Conservation (phyloP, 23 tunicate genomes). For the Phallusia fumigata region DNA sequence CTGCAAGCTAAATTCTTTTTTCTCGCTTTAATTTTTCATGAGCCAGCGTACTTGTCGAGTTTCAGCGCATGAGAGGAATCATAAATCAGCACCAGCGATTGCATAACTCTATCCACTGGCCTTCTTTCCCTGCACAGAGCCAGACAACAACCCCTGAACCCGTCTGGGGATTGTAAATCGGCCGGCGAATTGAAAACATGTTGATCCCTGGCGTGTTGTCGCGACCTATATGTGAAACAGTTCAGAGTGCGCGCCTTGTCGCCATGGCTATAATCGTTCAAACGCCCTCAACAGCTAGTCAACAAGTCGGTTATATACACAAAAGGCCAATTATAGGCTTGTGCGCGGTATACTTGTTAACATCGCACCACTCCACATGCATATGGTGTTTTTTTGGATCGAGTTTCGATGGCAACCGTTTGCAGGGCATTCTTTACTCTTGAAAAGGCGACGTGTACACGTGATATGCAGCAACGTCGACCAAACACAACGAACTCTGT, state of each 20-base stretch:
- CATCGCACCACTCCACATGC: no score
- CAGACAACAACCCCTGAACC: not conserved
- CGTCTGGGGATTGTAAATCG: not conserved
- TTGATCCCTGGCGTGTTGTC: not conserved
- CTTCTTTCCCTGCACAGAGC: not conserved
- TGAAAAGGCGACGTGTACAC: no score
- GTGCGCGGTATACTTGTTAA: no score
- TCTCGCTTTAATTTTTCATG: not conserved
- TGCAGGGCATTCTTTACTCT: no score
- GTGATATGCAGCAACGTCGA: no score
- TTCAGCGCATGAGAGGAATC: not conserved
- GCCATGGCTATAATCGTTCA: no score
- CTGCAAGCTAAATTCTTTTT: not conserved
- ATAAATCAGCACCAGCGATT: not conserved
- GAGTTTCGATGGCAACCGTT: no score
- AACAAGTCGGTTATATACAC: no score
- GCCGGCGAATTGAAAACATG: conserved; percentile 7
- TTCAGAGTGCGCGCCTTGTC: not conserved
- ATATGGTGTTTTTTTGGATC: no score
- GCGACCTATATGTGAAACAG: conserved; percentile 6
- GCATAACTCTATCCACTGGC: not conserved
- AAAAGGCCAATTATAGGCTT: no score
- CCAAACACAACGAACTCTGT: no score
- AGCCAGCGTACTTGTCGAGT: not conserved
- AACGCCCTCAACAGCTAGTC: no score